Evolutionary conservation across 2,113 vertebrate species (phyloP).

Genomic region (Chunga burmeisteri): DNA sequence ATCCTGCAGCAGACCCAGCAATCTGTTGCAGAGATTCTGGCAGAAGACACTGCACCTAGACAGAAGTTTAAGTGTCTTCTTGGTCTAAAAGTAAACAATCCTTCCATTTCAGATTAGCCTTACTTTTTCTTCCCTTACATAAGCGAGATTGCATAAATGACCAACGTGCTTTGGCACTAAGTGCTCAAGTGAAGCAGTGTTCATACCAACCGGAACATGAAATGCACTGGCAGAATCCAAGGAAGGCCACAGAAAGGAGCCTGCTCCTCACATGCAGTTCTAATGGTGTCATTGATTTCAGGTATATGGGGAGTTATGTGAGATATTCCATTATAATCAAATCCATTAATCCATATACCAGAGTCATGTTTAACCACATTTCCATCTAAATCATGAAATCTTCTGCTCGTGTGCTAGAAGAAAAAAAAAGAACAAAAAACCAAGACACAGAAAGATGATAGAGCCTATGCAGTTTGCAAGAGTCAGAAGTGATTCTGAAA

Average conservation of each 20-base stretch:
- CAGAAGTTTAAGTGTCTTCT: background rate
- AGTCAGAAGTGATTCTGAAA: background rate
- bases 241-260: constrained; percentile 92
- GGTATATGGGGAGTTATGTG: constrained; percentile 87
- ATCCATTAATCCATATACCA: constrained; percentile 95
- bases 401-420: constrained; percentile 84
- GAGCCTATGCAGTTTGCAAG: background rate
- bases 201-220: constrained; percentile 86
- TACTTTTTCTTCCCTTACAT: background rate
- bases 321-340: constrained; percentile 91
- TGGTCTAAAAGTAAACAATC: no score
- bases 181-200: background rate
- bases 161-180: background rate
- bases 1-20: background rate
- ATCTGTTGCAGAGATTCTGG: background rate
- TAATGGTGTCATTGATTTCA: constrained; percentile 89
- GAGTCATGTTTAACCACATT: constrained; percentile 86
- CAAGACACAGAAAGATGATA: background rate
- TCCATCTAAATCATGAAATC: constrained; percentile 86
- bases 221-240: constrained; percentile 93
- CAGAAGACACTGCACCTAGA: background rate
- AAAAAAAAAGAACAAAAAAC: background rate
- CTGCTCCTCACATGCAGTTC: constrained; percentile 80
- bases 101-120: background rate
- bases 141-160: background rate